phyloP scores from a whole-genome alignment of 2,113 vertebrate genomes.

The Heterotis niloticus region DNA sequence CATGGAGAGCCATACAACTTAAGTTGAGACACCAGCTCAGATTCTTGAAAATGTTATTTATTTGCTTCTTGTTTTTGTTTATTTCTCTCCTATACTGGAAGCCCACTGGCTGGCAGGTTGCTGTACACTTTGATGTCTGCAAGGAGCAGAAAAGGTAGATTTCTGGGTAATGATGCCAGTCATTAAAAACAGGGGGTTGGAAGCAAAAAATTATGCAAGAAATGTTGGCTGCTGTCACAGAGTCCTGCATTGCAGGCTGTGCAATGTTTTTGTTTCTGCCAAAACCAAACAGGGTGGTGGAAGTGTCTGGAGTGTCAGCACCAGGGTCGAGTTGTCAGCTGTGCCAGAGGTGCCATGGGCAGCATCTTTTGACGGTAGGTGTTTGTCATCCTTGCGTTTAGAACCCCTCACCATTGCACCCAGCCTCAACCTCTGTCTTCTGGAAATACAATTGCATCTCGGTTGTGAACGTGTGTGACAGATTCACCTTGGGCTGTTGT shows the following conservation, averaged over 20 bases:
- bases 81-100: neutral
- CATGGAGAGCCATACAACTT: neutral
- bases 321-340: neutral
- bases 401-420: neutral
- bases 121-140: slow-evolving; percentile 16
- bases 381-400: neutral
- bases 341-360: neutral
- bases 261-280: slow-evolving; percentile 15
- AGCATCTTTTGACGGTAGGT: neutral
- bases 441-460: neutral
- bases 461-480: neutral
- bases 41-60: neutral
- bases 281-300: neutral
- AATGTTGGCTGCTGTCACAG: slow-evolving; percentile 20
- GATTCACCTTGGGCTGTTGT: slow-evolving; percentile 15
- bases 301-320: neutral
- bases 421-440: no score
- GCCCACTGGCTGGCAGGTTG: neutral
- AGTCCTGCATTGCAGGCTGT: neutral
- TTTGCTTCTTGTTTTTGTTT: neutral
- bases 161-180: slow-evolving; percentile 26
- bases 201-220: neutral
- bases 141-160: neutral
- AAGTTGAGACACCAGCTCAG: slow-evolving; percentile 12
- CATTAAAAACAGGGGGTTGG: slow-evolving; percentile 28